Conservation (phyloP, 1,140 invertebrate species). For the Pemphigus obesinymphae region DNA sequence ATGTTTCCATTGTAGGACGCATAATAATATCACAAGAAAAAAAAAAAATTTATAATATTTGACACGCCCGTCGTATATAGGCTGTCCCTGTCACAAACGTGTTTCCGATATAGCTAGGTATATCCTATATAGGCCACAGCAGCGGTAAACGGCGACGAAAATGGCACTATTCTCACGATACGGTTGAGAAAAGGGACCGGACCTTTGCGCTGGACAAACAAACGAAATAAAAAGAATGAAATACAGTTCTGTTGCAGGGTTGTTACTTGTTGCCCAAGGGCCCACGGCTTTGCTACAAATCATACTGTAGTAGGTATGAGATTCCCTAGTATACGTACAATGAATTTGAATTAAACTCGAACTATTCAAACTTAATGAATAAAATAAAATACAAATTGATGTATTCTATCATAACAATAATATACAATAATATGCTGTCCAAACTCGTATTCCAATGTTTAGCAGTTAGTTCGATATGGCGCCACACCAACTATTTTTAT, state of each 20-base stretch:
- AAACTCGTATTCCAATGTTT: no score
- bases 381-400: no score
- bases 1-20: slow-evolving; percentile 35
- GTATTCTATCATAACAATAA: no score
- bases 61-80: slow-evolving; percentile 21
- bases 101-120: slow-evolving; percentile 1
- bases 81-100: slow-evolving; percentile 6
- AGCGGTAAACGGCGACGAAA: not conserved
- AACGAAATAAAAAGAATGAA: not conserved
- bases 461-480: no score
- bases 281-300: not conserved
- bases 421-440: no score
- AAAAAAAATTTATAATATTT: no score
- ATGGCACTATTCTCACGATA: slow-evolving; percentile 31
- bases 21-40: slow-evolving; percentile 34
- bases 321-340: no score
- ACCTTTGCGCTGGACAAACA: not conserved
- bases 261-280: not conserved
- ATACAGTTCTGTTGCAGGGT: not conserved
- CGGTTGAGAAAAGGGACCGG: slow-evolving; percentile 24
- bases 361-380: no score
- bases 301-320: no score
- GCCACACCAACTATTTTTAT: no score
- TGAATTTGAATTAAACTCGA: no score
- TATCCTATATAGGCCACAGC: no score